Evolutionary conservation across 2,888 invertebrate species (phyloP).

Genomic region (Thysanoteuthis rhombus): DNA sequence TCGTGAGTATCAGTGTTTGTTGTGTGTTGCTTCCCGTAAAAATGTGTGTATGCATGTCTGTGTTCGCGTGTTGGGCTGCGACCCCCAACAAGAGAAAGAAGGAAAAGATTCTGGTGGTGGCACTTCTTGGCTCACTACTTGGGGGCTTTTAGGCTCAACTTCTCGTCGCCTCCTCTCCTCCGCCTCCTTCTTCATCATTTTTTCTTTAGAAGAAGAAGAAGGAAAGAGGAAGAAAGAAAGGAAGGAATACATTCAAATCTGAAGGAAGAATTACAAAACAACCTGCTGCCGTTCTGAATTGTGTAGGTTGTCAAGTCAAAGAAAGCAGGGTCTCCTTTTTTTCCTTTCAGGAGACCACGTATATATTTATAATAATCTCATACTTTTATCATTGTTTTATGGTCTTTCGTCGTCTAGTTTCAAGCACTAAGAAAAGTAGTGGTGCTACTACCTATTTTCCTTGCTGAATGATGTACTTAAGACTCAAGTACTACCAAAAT

Average conservation of each 20-base stretch:
- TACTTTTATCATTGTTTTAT: neutral
- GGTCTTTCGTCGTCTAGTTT: neutral
- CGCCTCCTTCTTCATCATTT: neutral
- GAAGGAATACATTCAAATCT: no score
- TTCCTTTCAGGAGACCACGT: neutral
- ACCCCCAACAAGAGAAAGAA: neutral
- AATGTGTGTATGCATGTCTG: neutral
- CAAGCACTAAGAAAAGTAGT: neutral
- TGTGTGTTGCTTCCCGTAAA: neutral
- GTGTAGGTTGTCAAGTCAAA: neutral
- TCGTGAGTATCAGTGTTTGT: neutral
- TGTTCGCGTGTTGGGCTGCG: neutral
- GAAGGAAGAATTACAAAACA: neutral
- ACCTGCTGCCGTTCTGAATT: neutral
- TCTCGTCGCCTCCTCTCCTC: neutral
- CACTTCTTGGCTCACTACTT: neutral
- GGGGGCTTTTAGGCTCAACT: neutral
- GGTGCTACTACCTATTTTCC: neutral
- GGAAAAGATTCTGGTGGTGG: neutral
- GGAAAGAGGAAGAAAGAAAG: neutral
- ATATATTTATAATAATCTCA: neutral
- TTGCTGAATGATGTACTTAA: neutral
- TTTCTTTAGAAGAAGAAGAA: neutral
- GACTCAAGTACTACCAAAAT: neutral
- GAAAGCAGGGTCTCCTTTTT: neutral